phyloP scores from a whole-genome alignment of 2,113 vertebrate genomes.

The Macquaria ambigua region DNA sequence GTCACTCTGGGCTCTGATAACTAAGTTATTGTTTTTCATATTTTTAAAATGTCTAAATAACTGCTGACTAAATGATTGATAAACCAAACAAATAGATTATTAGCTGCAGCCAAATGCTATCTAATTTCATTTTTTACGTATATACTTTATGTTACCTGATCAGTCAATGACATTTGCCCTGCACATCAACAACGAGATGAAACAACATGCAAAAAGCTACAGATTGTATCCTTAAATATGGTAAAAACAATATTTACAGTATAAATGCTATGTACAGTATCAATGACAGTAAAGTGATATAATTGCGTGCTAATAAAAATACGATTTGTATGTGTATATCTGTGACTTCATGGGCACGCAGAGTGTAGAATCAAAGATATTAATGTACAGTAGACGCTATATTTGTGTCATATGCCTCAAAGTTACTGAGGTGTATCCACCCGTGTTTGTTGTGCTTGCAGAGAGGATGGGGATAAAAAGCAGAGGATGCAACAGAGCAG shows the following conservation, averaged over 20 bases:
- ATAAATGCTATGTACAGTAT: not conserved
- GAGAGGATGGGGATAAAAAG: slow-evolving; percentile 43
- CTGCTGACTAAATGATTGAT: no score
- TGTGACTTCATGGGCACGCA: not conserved
- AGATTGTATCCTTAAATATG: not conserved
- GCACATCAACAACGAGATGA: not conserved
- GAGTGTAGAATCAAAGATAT: slow-evolving; percentile 1
- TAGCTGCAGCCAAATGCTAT: not conserved
- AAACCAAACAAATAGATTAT: not conserved
- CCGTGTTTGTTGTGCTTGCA: slow-evolving; percentile 40
- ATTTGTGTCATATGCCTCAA: slow-evolving; percentile 12
- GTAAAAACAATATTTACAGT: not conserved
- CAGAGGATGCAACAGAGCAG: slow-evolving; percentile 46
- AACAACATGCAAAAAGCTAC: not conserved
- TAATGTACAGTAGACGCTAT: slow-evolving; percentile 8
- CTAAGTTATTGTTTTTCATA: not conserved
- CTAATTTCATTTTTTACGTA: not conserved
- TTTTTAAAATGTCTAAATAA: not conserved
- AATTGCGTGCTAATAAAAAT: not conserved
- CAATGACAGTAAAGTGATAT: not conserved
- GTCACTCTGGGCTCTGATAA: not conserved
- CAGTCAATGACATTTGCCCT: not conserved
- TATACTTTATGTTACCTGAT: no score
- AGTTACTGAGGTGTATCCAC: slow-evolving; percentile 40
- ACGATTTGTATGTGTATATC: not conserved